Evolutionary conservation across 2,888 invertebrate species (phyloP).

Genomic region (Spodoptera exigua): DNA sequence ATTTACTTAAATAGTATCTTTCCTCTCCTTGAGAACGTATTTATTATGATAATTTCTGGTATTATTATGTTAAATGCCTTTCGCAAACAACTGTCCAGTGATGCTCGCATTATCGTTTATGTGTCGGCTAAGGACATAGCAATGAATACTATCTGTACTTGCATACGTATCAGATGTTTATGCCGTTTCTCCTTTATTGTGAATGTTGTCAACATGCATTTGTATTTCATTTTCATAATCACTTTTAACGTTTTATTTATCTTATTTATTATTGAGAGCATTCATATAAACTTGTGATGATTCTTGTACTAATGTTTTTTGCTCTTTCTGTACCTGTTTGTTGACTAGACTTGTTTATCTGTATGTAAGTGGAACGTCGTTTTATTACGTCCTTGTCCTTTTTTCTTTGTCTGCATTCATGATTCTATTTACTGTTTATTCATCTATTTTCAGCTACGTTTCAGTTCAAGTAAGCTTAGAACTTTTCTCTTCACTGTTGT

Average conservation of each 20-base stretch:
- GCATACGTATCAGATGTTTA: slow-evolving; percentile 36
- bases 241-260: slow-evolving; percentile 31
- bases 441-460: slow-evolving; percentile 10
- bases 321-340: neutral
- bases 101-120: slow-evolving; percentile 31
- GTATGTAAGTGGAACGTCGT: slow-evolving; percentile 13
- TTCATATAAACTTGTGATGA: slow-evolving; percentile 7
- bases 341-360: slow-evolving; percentile 1
- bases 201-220: slow-evolving; percentile 25
- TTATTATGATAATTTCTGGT: slow-evolving; percentile 40
- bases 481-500: neutral
- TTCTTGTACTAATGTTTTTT: slow-evolving; percentile 11
- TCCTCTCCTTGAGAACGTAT: slow-evolving; percentile 36
- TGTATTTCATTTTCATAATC: slow-evolving; percentile 30
- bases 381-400: slow-evolving; percentile 28
- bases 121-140: slow-evolving; percentile 37
- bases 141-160: slow-evolving; percentile 31
- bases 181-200: slow-evolving; percentile 36
- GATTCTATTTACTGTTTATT: slow-evolving; percentile 7
- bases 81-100: slow-evolving; percentile 35
- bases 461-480: neutral
- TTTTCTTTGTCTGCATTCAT: slow-evolving; percentile 16
- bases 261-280: slow-evolving; percentile 14
- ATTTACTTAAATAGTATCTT: slow-evolving; percentile 19
- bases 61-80: slow-evolving; percentile 37